Evolutionary conservation across 2,113 vertebrate species (phyloP), one percentile per base, ranked within the genome.

Genomic region (Pseudorasbora parva): DNA sequence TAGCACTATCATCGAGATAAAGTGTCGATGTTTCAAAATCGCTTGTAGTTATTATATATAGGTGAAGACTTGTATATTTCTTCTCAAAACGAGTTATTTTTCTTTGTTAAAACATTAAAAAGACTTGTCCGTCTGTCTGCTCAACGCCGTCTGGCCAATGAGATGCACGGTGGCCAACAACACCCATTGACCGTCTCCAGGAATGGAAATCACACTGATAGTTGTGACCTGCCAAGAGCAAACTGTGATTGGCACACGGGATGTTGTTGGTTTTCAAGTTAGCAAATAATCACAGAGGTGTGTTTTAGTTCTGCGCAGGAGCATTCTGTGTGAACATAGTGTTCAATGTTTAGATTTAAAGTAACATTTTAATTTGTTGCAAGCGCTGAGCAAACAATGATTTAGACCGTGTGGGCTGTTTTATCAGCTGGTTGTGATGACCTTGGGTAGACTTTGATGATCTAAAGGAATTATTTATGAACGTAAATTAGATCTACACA

Each of bases 81-180:
- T 37, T 41, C 21, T 45, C 11, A 23, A 76, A 75, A 17, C 47
- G 10, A 54, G 25, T 11, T 17, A 30, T 30, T 79, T 45, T 27
- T 41, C 4, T 37, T 37, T 30, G 30, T 71, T 12, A 4, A 64
- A 73, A 71, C 66, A 81, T 85, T 84, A 5, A n/a, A 86, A 76
- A 84, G 75, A 73, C 82, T 66, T 7, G 37, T 54, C 57, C 27
- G 56, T 37, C 66, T 81, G 37, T 86, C 84, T 74, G 84, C 68
- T 78, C 81, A 59, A 9, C 30, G 37, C n/a, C 62, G 30, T 10
- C 56, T 57, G 74, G 62, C 85, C 90, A 91, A 91, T 93, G 66
- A 76, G 75, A 88, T 10, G 23, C 1, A 47, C 23, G 45, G 33
- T 59, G 85, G 66, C 73, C 19, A 21, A 82, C 79, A 89, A 92